Evolutionary conservation across 2,888 invertebrate genomes (phyloP), one percentile per base, ranked within the genome.

Genomic region (Melitaea athalia): DNA sequence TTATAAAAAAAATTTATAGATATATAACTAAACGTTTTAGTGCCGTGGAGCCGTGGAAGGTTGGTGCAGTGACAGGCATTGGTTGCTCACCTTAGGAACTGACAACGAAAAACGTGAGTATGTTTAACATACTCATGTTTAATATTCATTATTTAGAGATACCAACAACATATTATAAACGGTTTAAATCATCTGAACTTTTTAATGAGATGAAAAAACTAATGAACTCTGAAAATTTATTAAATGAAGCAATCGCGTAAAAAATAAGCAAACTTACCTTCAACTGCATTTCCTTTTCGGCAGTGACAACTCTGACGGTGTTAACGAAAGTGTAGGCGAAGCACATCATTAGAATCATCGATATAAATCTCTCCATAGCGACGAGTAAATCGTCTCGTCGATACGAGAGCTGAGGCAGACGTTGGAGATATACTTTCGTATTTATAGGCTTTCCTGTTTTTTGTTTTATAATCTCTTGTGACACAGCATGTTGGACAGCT

Each of bases 311-410:
- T 86, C 96, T 95, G 6, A 96, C 95, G 33, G 96, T 96, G 79
- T 96, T 96, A 17, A 97, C 95, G 75, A 96, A 96, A 0, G 96
- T 95, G 82, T 97, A 97, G 6, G 96, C 95, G 81, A 97, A 98
- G 81, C 97, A 96, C 57, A 98, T 89, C 92, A 97, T 94, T 45
- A 98, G 93, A 60, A 98, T 95, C 79, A 97, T 92, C 0, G 97
- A 96, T 73, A 98, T 93, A 78, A 96, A 95, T 63, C 93, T 88
- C 79, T 95, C 94, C 59, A 97, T 85, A 0, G 95, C 95, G 50
- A 94, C 85, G 3, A 97, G 83, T 60, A 97, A 89, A 7, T 94
- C 91, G 85, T 98, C 97, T 61, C 94, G 93, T 59, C 95, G 93
- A 86, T 95, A 97, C 0, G 93, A 89, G 0, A 95, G 95, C 84